Evolutionary conservation across 1,140 invertebrate species (phyloP).

Genomic region (Psilanteris sp.): DNA sequence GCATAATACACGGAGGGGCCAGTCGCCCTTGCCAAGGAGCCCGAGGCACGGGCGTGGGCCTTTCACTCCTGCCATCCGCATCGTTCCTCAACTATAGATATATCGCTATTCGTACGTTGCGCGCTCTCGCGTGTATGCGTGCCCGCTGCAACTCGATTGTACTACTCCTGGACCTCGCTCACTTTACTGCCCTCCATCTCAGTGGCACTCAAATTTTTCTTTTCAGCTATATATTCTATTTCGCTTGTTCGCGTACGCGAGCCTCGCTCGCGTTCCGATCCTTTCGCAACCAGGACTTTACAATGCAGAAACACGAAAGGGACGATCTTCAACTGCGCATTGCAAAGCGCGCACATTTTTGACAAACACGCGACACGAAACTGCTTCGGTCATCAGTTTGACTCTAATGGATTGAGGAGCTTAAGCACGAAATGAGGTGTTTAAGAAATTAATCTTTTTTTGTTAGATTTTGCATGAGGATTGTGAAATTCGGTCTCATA

Average conservation of each 20-base stretch:
- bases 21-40: slow-evolving; percentile 79
- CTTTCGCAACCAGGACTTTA: too few species aligned
- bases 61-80: slow-evolving; percentile 80
- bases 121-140: slow-evolving; percentile 48
- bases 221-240: slow-evolving; percentile 30
- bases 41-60: slow-evolving; percentile 80
- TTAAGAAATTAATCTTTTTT: too few species aligned
- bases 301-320: too few species aligned
- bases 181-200: slow-evolving; percentile 56
- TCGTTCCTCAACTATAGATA: slow-evolving; percentile 61
- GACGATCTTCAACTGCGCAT: too few species aligned
- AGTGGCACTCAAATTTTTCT: slow-evolving; percentile 64
- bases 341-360: too few species aligned
- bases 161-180: slow-evolving; percentile 59
- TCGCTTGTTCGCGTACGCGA: not conserved
- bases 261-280: too few species aligned
- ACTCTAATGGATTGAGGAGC: too few species aligned
- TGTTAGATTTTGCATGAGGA: too few species aligned
- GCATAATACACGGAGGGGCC: slow-evolving; percentile 68
- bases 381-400: too few species aligned
- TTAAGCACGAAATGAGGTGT: too few species aligned
- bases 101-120: slow-evolving; percentile 34
- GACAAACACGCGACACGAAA: too few species aligned
- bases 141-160: slow-evolving; percentile 54
- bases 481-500: too few species aligned